A percentile compares a stretch with the other conserved stretches of the same genome.
Conservation (phyloP, 1,140 invertebrate genomes). For the Meloidogyne hapla region DNA sequence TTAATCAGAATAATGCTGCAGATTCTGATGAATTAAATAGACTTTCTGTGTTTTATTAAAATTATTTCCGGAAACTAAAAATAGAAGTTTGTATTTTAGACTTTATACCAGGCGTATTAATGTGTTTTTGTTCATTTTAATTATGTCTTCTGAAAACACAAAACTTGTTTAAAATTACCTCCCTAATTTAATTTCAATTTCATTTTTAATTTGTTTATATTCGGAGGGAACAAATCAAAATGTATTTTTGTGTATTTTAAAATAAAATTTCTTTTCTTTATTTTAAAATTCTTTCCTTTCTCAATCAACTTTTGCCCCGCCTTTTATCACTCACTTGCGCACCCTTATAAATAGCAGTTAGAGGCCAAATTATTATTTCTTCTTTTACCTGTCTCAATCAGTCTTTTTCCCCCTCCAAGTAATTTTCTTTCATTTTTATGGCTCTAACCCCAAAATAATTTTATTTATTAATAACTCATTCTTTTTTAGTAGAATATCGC, state of each 20-base stretch:
- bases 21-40: slow-evolving; percentile 13
- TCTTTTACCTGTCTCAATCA: background rate
- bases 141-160: background rate
- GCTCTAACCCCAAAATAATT: background rate
- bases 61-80: too few relatives aligned
- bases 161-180: background rate
- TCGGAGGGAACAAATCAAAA: background rate
- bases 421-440: background rate
- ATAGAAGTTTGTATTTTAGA: background rate
- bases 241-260: background rate
- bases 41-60: background rate
- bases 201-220: background rate
- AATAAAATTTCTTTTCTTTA: background rate
- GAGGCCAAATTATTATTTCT: background rate
- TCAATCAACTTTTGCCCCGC: background rate
- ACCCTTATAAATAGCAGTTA: background rate
- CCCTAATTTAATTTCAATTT: background rate
- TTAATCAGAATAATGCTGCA: background rate
- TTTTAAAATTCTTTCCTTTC: too few relatives aligned
- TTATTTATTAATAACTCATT: background rate
- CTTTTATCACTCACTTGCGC: background rate
- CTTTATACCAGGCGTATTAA: background rate
- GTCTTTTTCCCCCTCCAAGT: background rate
- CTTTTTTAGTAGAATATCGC: background rate
- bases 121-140: background rate